phyloP scores from a whole-genome alignment of 2,797 vertebrate genomes.

The Psittacula echo region DNA sequence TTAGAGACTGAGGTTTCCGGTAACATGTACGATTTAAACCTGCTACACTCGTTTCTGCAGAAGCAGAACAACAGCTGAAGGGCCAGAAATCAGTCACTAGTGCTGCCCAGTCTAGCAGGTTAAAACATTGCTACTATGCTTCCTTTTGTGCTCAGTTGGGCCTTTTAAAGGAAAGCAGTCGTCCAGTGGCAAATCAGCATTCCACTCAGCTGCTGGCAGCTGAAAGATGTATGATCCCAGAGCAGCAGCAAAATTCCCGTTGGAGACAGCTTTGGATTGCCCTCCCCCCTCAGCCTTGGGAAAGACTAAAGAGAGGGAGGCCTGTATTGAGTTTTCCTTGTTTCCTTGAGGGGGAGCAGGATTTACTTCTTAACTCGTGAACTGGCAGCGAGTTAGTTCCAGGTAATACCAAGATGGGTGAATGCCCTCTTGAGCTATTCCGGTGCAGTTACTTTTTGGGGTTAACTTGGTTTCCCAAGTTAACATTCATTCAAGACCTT shows the following conservation, averaged over 20 bases:
- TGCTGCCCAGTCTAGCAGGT: neutral
- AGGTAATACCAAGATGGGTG: neutral
- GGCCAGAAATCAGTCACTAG: constrained; percentile 50
- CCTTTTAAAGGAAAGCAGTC: constrained; percentile 7
- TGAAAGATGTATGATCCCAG: constrained; percentile 40
- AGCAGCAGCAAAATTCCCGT: constrained; percentile 25
- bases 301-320: constrained; percentile 5
- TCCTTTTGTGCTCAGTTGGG: neutral
- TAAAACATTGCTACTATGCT: neutral
- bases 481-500: neutral
- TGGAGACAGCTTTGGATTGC: constrained; percentile 25
- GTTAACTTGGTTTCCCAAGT: neutral
- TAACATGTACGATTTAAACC: constrained; percentile 58
- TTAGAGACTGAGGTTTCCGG: constrained; percentile 3
- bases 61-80: constrained; percentile 24
- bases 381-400: neutral
- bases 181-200: constrained; percentile 37
- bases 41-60: constrained; percentile 59
- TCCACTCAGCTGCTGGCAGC: constrained; percentile 23
- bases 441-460: neutral
- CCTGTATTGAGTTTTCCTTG: neutral
- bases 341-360: neutral
- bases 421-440: neutral
- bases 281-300: neutral
- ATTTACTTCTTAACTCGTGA: neutral